Conservation (phyloP, 2,797 vertebrate species). For the Enteromius mattozi region DNA sequence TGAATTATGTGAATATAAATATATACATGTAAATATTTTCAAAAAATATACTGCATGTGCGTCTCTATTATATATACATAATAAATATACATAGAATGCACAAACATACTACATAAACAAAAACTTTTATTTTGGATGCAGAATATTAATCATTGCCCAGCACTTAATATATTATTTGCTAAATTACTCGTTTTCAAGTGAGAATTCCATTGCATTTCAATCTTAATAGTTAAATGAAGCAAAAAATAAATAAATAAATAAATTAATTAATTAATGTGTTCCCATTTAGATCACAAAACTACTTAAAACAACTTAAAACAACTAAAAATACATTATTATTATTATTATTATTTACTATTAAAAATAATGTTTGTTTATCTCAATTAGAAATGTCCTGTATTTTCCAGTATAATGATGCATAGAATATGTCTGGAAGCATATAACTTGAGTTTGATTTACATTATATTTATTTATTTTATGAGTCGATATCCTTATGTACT, state of each 20-base stretch:
- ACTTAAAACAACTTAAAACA: too few species aligned
- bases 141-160: too few species aligned
- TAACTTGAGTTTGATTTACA: background rate
- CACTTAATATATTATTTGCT: background rate
- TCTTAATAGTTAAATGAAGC: background rate
- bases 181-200: background rate
- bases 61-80: too few species aligned
- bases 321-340: background rate
- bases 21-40: too few species aligned
- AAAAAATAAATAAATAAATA: too few species aligned
- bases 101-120: too few species aligned
- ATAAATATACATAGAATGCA: too few species aligned
- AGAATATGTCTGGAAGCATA: background rate
- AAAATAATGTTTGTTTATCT: background rate
- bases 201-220: background rate
- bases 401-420: background rate
- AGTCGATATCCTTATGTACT: slow-evolving; percentile 1
- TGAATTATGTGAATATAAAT: too few species aligned
- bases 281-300: background rate
- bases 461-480: slow-evolving; percentile 7
- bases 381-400: background rate
- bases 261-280: background rate
- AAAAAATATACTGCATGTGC: too few species aligned
- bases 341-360: background rate
- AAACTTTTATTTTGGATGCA: too few species aligned